These are phyloP conservation scores for Mastigias papua DNA, from an alignment of 30 jellyfish, hydroid and myxozoan genomes.

Conservation along the genomic window DNA sequence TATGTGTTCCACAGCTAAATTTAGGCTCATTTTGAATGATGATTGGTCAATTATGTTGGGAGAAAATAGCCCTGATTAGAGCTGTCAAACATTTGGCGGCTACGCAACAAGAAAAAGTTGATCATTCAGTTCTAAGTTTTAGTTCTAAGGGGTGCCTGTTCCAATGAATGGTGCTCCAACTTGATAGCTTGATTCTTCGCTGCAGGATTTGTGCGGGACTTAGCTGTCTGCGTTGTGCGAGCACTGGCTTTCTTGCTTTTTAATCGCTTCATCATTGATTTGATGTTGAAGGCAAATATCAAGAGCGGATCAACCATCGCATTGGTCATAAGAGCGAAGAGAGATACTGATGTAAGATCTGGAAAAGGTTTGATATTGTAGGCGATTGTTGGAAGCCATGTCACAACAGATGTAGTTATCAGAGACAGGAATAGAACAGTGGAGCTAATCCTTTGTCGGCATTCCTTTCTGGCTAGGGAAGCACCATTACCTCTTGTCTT, in stretches of 20 bases:
- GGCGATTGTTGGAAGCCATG: conserved; percentile 73
- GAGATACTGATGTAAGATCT: conserved; percentile 35
- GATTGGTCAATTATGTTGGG: no score
- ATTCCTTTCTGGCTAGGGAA: conserved; percentile 18
- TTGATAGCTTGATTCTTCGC: no score
- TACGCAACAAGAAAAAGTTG: no score
- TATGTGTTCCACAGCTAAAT: no score
- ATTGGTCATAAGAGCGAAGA: conserved; percentile 56
- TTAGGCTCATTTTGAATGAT: no score
- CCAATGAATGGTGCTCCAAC: no score
- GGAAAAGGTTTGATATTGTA: conserved; percentile 36
- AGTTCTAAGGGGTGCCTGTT: no score
- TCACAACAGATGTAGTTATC: conserved; percentile 48
- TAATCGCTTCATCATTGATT: background rate
- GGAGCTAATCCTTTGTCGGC: conserved; percentile 29
- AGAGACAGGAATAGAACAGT: conserved; percentile 19
- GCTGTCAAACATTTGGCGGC: no score
- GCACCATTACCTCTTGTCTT: conserved; percentile 1
- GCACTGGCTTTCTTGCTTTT: background rate
- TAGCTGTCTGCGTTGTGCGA: background rate
- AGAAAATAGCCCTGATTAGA: no score
- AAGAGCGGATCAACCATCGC: conserved; percentile 60
- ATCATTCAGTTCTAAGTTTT: no score
- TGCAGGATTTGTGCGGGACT: background rate
- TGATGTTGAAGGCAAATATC: conserved; percentile 33